Conservation (phyloP, 2,797 vertebrate genomes). For the Buceros bicornis region DNA sequence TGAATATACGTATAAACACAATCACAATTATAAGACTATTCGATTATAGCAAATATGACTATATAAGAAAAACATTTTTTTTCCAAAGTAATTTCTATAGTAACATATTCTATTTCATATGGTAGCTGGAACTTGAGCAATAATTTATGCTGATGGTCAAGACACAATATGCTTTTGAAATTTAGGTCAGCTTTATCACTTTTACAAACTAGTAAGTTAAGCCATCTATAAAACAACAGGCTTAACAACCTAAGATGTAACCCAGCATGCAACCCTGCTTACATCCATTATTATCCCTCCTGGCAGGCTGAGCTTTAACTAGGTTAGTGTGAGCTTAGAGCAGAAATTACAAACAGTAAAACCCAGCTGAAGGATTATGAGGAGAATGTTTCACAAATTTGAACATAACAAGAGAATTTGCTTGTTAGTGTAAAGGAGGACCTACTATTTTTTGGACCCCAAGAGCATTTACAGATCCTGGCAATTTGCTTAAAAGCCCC, state of each 20-base stretch:
- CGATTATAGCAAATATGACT: background rate
- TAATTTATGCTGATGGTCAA: background rate
- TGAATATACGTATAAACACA: background rate
- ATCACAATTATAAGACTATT: background rate
- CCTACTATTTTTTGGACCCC: background rate
- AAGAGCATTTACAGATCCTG: background rate
- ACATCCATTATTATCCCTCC: background rate
- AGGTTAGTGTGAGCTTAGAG: constrained; percentile 50
- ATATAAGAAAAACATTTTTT: background rate
- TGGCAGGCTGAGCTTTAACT: constrained; percentile 34
- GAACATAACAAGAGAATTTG: background rate
- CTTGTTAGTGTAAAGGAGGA: background rate
- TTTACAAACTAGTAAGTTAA: constrained; percentile 37
- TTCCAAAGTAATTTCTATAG: background rate
- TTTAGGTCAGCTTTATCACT: constrained; percentile 42
- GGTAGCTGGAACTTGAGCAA: background rate
- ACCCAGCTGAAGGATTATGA: constrained; percentile 24
- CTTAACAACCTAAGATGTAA: constrained; percentile 19
- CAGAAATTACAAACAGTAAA: background rate
- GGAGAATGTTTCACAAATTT: background rate
- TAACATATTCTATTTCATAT: background rate
- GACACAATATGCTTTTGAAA: constrained; percentile 13
- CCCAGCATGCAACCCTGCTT: background rate
- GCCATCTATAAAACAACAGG: constrained; percentile 23
- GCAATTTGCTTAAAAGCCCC: background rate